phyloP scores from a whole-genome alignment of 2,797 vertebrate genomes.

The Tamandua tetradactyla region DNA sequence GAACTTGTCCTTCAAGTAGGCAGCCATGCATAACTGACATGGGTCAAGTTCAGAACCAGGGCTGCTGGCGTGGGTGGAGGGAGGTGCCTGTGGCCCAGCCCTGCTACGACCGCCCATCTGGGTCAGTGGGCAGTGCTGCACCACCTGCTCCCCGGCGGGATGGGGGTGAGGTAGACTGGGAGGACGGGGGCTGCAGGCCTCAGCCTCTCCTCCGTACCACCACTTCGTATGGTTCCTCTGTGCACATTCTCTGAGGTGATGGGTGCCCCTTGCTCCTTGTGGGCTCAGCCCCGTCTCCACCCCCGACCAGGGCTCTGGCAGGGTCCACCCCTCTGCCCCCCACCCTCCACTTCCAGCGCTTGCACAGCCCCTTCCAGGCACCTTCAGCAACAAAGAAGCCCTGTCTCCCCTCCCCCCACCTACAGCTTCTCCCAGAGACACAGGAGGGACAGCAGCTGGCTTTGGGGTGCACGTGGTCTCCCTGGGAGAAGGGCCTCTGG shows the following conservation, averaged over 20 bases:
- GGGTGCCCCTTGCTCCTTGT: slow-evolving; percentile 24
- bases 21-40: background rate
- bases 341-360: too few relatives aligned
- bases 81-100: background rate
- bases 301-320: background rate
- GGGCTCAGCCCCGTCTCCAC: slow-evolving; percentile 23
- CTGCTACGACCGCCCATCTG: background rate
- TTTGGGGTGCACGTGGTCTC: background rate
- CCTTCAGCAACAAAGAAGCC: background rate
- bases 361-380: background rate
- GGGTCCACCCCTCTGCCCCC: background rate
- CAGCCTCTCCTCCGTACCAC: background rate
- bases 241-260: background rate
- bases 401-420: background rate
- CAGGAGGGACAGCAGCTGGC: background rate
- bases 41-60: background rate
- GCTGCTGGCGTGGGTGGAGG: slow-evolving; percentile 7
- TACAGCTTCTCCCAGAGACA: background rate
- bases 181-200: background rate
- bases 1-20: background rate
- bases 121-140: background rate
- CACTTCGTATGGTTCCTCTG: background rate
- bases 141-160: background rate
- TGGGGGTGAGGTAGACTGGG: too few relatives aligned
- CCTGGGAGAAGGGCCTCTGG: background rate